phyloP scores from a whole-genome alignment of 2,888 invertebrate species.

The Philaethria dido region DNA sequence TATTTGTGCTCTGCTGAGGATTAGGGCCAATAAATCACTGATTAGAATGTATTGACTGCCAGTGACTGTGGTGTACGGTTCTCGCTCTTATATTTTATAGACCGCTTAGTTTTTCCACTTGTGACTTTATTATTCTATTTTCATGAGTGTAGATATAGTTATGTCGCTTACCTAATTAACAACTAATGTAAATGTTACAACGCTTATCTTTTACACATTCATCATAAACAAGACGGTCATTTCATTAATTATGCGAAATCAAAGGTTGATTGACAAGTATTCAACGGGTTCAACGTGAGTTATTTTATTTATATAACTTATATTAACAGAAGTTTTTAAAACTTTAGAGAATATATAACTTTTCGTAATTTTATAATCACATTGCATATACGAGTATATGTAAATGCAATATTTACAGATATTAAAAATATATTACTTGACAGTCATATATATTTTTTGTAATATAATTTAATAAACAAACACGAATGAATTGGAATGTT shows the following conservation, averaged over 20 bases:
- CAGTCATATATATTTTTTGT: background rate
- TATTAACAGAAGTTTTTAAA: background rate
- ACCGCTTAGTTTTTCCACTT: conserved; percentile 71
- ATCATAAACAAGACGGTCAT: conserved; percentile 49
- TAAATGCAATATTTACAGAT: no score
- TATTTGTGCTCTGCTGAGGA: conserved; percentile 83
- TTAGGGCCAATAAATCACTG: conserved; percentile 84
- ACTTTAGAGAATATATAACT: background rate
- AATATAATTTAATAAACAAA: conserved; percentile 32
- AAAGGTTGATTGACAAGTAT: conserved; percentile 44
- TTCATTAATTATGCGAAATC: conserved; percentile 60
- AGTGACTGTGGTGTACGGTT: conserved; percentile 73
- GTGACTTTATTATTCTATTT: conserved; percentile 63
- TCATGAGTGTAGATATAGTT: conserved; percentile 52
- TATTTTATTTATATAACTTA: conserved; percentile 38
- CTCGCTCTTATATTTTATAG: conserved; percentile 73
- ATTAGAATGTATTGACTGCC: conserved; percentile 84
- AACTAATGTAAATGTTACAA: conserved; percentile 61
- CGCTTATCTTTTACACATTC: conserved; percentile 52
- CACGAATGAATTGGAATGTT: conserved; percentile 24
- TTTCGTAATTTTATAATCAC: background rate
- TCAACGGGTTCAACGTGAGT: conserved; percentile 41
- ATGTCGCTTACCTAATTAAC: conserved; percentile 68
- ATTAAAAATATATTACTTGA: background rate
- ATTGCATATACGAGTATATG: background rate